phyloP scores from a whole-genome alignment of 2,113 vertebrate species.

The Alectura lathami region DNA sequence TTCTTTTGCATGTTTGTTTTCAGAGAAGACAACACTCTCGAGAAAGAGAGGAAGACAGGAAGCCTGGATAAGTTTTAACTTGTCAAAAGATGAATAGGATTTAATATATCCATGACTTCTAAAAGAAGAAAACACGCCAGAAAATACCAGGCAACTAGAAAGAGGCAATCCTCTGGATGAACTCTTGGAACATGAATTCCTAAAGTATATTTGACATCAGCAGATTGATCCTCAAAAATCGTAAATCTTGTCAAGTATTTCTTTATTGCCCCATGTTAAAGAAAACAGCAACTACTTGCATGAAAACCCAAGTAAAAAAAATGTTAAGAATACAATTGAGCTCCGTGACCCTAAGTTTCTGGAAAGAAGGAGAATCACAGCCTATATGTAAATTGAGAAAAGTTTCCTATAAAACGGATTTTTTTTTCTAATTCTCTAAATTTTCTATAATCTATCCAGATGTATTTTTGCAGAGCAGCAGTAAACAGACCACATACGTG shows the following conservation, averaged over 20 bases:
- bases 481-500: not conserved
- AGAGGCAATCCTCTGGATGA: not conserved
- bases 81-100: conserved; percentile 14
- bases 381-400: not conserved
- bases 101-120: not conserved
- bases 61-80: conserved; percentile 22
- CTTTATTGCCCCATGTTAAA: not conserved
- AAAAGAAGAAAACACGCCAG: not conserved
- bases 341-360: not conserved
- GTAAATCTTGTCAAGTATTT: not conserved
- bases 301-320: not conserved
- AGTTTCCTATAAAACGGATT: not conserved
- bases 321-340: not conserved
- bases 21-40: not conserved
- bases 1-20: conserved; percentile 24
- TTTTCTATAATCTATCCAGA: not conserved
- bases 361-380: not conserved
- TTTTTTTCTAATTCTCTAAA: not conserved
- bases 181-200: not conserved
- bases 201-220: not conserved
- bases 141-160: not conserved
- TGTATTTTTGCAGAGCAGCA: not conserved
- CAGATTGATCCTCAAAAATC: not conserved
- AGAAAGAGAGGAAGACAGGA: conserved; percentile 17
- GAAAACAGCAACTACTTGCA: not conserved